Conservation (phyloP, 2,888 invertebrate species). For the Megastigmus dorsalis region DNA sequence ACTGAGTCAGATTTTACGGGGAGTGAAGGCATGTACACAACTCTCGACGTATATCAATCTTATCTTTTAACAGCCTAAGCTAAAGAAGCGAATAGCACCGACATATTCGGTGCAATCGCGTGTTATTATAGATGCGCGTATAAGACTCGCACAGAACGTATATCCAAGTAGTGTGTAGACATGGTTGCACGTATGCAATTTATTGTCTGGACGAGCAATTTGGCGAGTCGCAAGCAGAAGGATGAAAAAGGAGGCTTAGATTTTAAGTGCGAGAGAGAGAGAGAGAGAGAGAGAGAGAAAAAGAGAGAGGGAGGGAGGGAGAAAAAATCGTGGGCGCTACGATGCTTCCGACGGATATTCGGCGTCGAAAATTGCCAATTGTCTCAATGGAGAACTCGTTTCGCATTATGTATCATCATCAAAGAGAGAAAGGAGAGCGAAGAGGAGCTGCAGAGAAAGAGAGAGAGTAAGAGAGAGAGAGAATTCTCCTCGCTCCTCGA, state of each 20-base stretch:
- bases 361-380: conserved; percentile 73
- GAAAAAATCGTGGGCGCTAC: conserved; percentile 60
- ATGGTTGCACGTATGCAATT: conserved; percentile 68
- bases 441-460: conserved; percentile 22
- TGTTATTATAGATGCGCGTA: conserved; percentile 11
- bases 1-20: too few relatives aligned
- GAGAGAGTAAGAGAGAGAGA: conserved; percentile 27
- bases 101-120: conserved; percentile 23
- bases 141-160: neutral
- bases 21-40: too few relatives aligned
- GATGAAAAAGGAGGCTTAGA: neutral
- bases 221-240: conserved; percentile 56
- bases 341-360: conserved; percentile 71
- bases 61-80: too few relatives aligned
- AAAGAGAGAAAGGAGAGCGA: conserved; percentile 16
- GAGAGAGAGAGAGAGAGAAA: neutral
- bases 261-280: conserved; percentile 3
- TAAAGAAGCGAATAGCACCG: conserved; percentile 9
- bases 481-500: neutral
- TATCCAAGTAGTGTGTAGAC: conserved; percentile 8
- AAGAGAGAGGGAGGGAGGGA: neutral
- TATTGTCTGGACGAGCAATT: conserved; percentile 70
- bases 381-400: conserved; percentile 71
- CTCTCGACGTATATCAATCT: too few relatives aligned
- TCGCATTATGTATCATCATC: conserved; percentile 59